These are phyloP conservation scores for Eugnorisma glareosa DNA, from an alignment of 2,888 invertebrate species.

Conservation along the genomic window DNA sequence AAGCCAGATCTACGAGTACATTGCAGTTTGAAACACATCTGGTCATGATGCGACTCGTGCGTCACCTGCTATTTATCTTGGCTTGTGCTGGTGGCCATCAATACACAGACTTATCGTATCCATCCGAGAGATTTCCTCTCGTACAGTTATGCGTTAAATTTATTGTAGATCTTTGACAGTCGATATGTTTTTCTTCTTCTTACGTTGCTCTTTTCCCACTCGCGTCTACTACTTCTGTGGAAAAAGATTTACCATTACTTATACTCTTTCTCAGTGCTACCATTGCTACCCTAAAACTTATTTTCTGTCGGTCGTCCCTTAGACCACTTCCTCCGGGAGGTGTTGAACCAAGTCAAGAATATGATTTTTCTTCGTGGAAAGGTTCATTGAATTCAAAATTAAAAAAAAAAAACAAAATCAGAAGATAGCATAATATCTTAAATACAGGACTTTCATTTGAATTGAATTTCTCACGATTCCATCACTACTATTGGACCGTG, in stretches of 20 bases:
- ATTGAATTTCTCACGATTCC: neutral
- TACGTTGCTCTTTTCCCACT: neutral
- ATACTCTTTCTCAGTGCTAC: too few species aligned
- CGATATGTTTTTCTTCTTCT: neutral
- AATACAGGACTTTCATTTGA: too few species aligned
- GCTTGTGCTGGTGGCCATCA: conserved; percentile 54
- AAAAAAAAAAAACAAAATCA: neutral
- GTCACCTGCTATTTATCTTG: conserved; percentile 72
- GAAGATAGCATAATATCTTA: too few species aligned
- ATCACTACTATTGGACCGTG: neutral
- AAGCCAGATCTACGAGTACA: conserved; percentile 17
- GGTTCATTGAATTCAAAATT: neutral
- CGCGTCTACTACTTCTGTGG: neutral
- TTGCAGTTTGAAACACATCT: conserved; percentile 61
- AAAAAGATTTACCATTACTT: too few species aligned
- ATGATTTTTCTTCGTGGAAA: neutral
- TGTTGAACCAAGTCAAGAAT: neutral
- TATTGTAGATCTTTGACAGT: neutral
- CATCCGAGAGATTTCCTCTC: conserved; percentile 32
- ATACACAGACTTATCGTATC: conserved; percentile 52
- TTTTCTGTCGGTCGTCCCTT: neutral
- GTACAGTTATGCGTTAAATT: conserved; percentile 3
- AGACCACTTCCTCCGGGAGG: neutral
- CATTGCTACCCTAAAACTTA: neutral
- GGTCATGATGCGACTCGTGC: conserved; percentile 62